Evolutionary conservation across 2,113 vertebrate species (phyloP), one percentile per base, ranked within the genome.

Genomic region (Macaca mulatta): DNA sequence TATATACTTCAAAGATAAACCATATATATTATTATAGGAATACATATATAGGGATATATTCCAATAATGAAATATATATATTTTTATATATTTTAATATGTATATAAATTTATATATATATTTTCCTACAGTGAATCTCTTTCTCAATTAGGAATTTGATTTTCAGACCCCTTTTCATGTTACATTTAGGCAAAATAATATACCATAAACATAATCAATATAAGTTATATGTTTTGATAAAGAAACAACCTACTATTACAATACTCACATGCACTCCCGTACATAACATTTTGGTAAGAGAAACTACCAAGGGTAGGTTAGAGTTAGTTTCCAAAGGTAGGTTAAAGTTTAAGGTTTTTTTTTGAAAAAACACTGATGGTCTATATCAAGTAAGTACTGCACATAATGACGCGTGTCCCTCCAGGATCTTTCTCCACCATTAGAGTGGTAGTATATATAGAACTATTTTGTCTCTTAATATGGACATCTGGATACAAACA

Each of bases 231-330:
- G 55, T 95, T 91, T 81, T 32, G 30, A 93, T 97, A 93, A 96
- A 81, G 17, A 77, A 84, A 84, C 35, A 79, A 43, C 43, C 30
- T 86, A 74, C 23, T 82, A 2, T 82, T 94, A 11, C 7, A 86
- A 90, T 9, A 86, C 43, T 97, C 59, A 70, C 50, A 82, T 93
- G 25, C 9, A 70, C 8, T 13, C 22, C 14, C 32, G 2, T 86
- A 67, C 9, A 45, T 82, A 82, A n/a, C 74, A 96, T 97, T 96
- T 96, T 93, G 45, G 69, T 69, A 80, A 92, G 79, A 91, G 27
- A 25, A 95, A 92, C 32, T 77, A 83, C 3, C 50, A 86, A 91
- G 93, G 45, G 5, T 72, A 70, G 40, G 35, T 88, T 93, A 43
- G 48, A 87, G n/a, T 90, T 40, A 61, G 67, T 61, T 90, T 88